Evolutionary conservation across 2,888 invertebrate species (phyloP), one percentile per base, ranked within the genome.

Genomic region (Galeruca laticollis): DNA sequence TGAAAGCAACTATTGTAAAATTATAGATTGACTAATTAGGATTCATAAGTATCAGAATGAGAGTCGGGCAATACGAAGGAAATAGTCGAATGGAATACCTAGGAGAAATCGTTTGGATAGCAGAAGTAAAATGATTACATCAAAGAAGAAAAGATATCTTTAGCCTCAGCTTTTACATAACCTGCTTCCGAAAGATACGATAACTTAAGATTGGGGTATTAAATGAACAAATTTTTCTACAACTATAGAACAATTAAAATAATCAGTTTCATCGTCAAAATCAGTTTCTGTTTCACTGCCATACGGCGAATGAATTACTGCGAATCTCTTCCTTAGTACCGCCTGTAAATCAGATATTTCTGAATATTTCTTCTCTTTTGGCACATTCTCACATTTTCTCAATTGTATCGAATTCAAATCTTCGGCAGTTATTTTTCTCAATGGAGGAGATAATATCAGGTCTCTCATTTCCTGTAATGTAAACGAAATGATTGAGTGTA

Each of bases 291-390:
- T 57, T 26, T 65, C 65, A 49, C 65, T 65, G 47, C 5, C 20
- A 26, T 18, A 57, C 0, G 82, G 80, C 6, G 79, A 79, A 69
- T 81, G 80, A 77, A 81, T 79, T 2, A 79, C 82, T 1, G 80
- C 77, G 61, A 79, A 82, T 31, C 81, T 73, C 69, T 65, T 77
- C 63, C 78, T 76, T 54, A 81, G 70, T 60, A 81, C 77, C 10
- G 72, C 75, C 63, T 79, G 74, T 68, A 81, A 74, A 52, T 82
- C 80, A 60, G 74, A 71, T 4, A 80, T 75, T 62, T 81, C 79
- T 0, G 75, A 73, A 21, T 75, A 73, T 60, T 73, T 75, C 8
- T 72, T 61, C 11, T 69, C 69, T 66, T 71, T 72, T 6, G 69
- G 43, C n/a, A 49, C 49, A 33, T 60, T 73, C 8, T 57, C 57